These are phyloP conservation scores for Teinopalpus imperialis DNA, from an alignment of 2,888 invertebrate species.

Conservation along the genomic window DNA sequence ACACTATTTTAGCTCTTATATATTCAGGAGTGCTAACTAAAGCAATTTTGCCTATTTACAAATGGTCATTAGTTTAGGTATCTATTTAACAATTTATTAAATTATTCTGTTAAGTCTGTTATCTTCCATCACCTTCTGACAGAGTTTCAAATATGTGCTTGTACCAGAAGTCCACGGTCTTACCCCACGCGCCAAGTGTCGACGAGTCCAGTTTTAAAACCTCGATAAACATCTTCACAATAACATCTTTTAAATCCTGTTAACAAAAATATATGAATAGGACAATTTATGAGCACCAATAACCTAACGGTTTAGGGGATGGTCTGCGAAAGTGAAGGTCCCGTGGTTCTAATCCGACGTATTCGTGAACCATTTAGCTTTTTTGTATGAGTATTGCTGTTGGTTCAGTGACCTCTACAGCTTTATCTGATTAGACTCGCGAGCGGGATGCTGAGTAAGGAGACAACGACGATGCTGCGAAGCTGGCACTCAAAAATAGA, in stretches of 20 bases:
- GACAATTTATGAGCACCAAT: too few species aligned
- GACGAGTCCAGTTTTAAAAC: constrained; percentile 58
- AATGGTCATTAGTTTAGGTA: constrained; percentile 19
- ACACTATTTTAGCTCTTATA: not conserved
- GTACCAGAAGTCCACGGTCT: constrained; percentile 73
- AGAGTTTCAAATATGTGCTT: constrained; percentile 65
- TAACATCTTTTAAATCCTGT: constrained; percentile 67
- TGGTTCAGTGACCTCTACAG: too few species aligned
- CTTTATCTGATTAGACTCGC: too few species aligned
- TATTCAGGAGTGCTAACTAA: not conserved
- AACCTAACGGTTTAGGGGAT: too few species aligned
- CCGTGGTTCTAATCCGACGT: too few species aligned
- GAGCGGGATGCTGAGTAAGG: too few species aligned
- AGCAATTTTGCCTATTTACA: constrained; percentile 20
- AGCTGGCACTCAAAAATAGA: too few species aligned
- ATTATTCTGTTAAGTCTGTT: constrained; percentile 33
- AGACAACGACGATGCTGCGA: too few species aligned
- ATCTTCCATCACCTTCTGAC: constrained; percentile 41
- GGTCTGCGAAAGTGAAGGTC: too few species aligned
- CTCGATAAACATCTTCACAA: constrained; percentile 73
- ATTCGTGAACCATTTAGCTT: too few species aligned
- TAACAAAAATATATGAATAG: too few species aligned
- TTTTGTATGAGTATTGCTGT: too few species aligned
- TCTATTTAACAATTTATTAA: constrained; percentile 17
- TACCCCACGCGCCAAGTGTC: constrained; percentile 68